Base-by-base conservation (phyloP, 2,113 vertebrate genomes). In the Planiliza haematocheilus region DNA sequence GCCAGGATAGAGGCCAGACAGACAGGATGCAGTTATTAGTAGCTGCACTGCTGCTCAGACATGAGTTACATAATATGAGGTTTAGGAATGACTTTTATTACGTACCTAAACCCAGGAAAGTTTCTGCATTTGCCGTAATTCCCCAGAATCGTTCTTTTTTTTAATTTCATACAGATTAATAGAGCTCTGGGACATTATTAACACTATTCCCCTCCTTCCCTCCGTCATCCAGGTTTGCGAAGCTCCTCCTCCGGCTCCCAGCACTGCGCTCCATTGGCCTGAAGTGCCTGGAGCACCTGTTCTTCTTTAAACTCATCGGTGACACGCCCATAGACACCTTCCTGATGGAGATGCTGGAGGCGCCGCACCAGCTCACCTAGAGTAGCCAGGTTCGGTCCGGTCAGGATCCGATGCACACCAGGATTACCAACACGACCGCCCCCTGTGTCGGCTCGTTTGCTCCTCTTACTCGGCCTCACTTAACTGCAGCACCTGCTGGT, bases 271-370 rank as follows among this genome's bases (percentile, higher is more conserved):
- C 96, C 86, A 97, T 97, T 2, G 96, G 96, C 74, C 91, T 97
- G 5, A 97, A 97, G 86, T 97, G 96, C 84, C 91, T 97, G 87
- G 96, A 97, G 90, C 96, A 97, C 86, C 94, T 97, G 81, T 97
- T 97, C 92, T 97, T 97, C 92, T 97, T 97, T 86, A 97, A 97
- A 91, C 95, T 97, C 77, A 97, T 97, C 10, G 96, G 96, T 0
- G 96, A 97, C 90, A 97, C 96, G 17, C 96, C 96, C 77, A 97
- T 97, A 0, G 96, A 97, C 92, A 97, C 96, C 79, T 97, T 97
- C 87, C 94, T 97, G 74, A 97, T 97, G 96, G 96, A 97, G 91
- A 97, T 97, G 96, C 93, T 97, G 0, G 96, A 97, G 90, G 96
- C 96, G 1, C 96, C 96, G 12, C 96, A 97, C 89, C 96, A 96